These are phyloP conservation scores for Cromileptes altivelis DNA, from an alignment of 2,113 vertebrate species.

Conservation along the genomic window DNA sequence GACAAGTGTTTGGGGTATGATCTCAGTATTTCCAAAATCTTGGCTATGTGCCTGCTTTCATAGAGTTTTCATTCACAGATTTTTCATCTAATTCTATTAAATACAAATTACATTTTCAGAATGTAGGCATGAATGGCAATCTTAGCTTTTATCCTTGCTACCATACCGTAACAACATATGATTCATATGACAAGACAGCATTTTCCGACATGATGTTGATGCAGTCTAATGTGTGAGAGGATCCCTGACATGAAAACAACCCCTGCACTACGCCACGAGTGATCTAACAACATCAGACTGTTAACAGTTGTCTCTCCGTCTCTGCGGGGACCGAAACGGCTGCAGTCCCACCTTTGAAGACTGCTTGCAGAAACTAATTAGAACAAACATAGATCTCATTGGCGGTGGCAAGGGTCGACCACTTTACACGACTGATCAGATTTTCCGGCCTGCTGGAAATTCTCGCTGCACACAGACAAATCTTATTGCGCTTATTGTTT, in stretches of 20 bases:
- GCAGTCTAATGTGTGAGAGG: not conserved
- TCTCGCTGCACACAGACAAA: not conserved
- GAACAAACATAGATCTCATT: slow-evolving; percentile 54
- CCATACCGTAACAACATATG: not conserved
- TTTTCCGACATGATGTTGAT: not conserved
- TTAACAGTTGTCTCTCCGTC: slow-evolving; percentile 12
- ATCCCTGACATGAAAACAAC: slow-evolving; percentile 5
- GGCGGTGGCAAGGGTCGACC: slow-evolving; percentile 31
- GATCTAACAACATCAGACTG: slow-evolving; percentile 28
- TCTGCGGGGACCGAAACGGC: not conserved
- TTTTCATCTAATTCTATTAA: not conserved
- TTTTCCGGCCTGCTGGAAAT: slow-evolving; percentile 51
- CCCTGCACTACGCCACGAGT: not conserved
- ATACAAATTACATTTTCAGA: not conserved
- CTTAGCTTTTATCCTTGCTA: too few species aligned
- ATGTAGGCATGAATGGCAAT: not conserved
- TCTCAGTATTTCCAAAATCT: too few species aligned
- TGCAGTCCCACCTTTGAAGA: not conserved
- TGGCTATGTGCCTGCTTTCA: too few species aligned
- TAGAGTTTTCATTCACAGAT: not conserved
- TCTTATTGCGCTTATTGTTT: slow-evolving; percentile 5
- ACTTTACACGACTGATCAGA: slow-evolving; percentile 43
- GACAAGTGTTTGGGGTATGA: too few species aligned
- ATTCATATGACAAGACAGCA: not conserved
- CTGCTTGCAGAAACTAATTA: slow-evolving; percentile 53